Evolutionary conservation across 2,888 invertebrate genomes (phyloP), one percentile per base, ranked within the genome.

Genomic region (Ephialtes manifestator): DNA sequence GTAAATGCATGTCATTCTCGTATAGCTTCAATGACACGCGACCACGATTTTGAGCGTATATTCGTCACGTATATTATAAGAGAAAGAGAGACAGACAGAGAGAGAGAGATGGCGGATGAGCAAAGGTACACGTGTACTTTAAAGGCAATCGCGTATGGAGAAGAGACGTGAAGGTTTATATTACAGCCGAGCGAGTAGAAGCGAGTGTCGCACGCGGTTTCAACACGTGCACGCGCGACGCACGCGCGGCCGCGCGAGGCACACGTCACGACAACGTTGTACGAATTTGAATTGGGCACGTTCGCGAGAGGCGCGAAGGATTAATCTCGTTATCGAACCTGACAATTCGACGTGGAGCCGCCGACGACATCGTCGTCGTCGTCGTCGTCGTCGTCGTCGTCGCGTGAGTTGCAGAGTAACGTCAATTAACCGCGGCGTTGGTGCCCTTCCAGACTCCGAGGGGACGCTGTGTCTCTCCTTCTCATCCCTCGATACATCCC

Each of bases 201-300:
- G 53, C 72, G 78, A 65, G 83, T 81, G 70, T 83, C 71, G 72
- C 81, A 81, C 83, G 87, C 83, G 85, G 80, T 81, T 67, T 28
- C 48, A 68, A 74, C 72, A 51, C 71, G 84, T 77, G 80, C 67
- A 39, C 3, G 13, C n/a, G 24, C 58, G 24, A 18, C 24, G 24
- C 46, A 15, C 48, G 28, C 46, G 4, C 71, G 43, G 0, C 10
- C 20, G 20, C 79, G 71, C 83, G 74, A 4, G 31, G 53, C 53
- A 51, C 63, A 46, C 53, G 55, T 53, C 39, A 20, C 70, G 51
- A 51, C 20, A 39, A 75, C 65, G 80, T 80, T 46, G 65, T 81
- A 80, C 87, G 84, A 89, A 89, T 89, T 84, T 87, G 86, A 88
- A 85, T 85, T 85, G 87, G 85, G 87, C 89, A 89, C 89, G 89